phyloP scores from a whole-genome alignment of 2,888 invertebrate species.

The Seira ritae region DNA sequence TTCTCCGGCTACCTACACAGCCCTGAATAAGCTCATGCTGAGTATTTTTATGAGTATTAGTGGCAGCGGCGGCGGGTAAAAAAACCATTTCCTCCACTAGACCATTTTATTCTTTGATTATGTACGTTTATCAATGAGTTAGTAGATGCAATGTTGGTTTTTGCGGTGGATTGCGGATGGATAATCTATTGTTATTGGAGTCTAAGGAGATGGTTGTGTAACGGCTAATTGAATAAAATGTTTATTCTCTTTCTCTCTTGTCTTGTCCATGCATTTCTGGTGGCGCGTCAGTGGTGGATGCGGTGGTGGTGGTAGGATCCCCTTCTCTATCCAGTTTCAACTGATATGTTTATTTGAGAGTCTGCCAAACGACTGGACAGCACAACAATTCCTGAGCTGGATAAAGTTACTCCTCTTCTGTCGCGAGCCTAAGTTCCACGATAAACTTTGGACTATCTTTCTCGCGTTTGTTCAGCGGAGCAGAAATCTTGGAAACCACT shows the following conservation, averaged over 20 bases:
- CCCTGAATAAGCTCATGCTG: conserved; percentile 31
- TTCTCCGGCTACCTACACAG: conserved; percentile 16
- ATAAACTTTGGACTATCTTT: conserved; percentile 39
- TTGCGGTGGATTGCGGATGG: too few species aligned
- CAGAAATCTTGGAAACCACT: conserved; percentile 41
- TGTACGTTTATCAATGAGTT: not conserved
- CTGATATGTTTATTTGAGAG: conserved; percentile 50
- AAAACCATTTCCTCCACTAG: not conserved
- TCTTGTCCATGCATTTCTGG: not conserved
- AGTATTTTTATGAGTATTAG: conserved; percentile 15
- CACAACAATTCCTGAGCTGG: conserved; percentile 45
- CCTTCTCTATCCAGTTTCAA: conserved; percentile 45
- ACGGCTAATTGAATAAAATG: conserved; percentile 26
- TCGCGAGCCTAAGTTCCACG: conserved; percentile 25
- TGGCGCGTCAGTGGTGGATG: not conserved
- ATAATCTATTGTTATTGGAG: conserved; percentile 20
- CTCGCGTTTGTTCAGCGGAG: conserved; percentile 42
- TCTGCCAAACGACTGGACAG: conserved; percentile 48
- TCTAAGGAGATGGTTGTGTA: not conserved
- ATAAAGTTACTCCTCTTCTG: conserved; percentile 55
- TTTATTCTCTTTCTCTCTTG: not conserved
- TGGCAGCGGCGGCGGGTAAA: not conserved
- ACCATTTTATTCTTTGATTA: not conserved
- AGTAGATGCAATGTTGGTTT: not conserved
- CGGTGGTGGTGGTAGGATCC: not conserved